Evolutionary conservation across 2,888 invertebrate genomes (phyloP).

Genomic region (Morpho deidamia): DNA sequence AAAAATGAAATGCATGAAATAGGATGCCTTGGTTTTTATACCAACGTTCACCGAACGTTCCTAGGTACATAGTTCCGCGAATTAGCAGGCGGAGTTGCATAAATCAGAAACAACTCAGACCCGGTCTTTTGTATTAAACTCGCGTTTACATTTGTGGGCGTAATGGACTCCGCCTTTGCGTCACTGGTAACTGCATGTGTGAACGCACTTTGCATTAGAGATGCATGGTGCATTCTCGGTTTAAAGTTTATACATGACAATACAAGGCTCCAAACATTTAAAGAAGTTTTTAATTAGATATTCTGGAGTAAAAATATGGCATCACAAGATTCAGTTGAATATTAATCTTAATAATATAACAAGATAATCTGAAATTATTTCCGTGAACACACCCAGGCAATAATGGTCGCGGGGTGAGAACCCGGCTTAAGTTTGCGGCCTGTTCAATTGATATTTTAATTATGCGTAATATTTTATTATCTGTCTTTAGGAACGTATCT

Average conservation of each 20-base stretch:
- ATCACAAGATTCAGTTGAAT: neutral
- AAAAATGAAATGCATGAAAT: too few species aligned
- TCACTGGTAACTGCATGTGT: neutral
- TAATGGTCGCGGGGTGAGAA: too few species aligned
- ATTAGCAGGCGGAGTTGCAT: constrained; percentile 13
- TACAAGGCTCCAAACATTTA: neutral
- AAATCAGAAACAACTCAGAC: constrained; percentile 20
- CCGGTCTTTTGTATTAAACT: constrained; percentile 17
- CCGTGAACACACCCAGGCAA: too few species aligned
- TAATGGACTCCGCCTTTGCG: constrained; percentile 10
- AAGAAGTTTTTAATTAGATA: neutral
- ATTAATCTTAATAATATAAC: too few species aligned
- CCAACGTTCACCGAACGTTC: too few species aligned
- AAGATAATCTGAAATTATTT: too few species aligned
- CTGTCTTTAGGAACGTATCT: too few species aligned
- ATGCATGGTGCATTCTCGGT: neutral
- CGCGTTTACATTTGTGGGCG: constrained; percentile 10
- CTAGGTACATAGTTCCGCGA: constrained; percentile 3
- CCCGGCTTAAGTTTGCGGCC: too few species aligned
- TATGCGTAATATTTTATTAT: too few species aligned
- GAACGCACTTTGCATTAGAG: neutral
- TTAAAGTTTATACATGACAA: neutral
- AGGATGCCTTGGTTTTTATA: too few species aligned
- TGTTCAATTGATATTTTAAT: too few species aligned
- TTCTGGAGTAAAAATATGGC: neutral